These are phyloP conservation scores for Sitophilus oryzae DNA, from an alignment of 1,140 invertebrate genomes.

Conservation along the genomic window DNA sequence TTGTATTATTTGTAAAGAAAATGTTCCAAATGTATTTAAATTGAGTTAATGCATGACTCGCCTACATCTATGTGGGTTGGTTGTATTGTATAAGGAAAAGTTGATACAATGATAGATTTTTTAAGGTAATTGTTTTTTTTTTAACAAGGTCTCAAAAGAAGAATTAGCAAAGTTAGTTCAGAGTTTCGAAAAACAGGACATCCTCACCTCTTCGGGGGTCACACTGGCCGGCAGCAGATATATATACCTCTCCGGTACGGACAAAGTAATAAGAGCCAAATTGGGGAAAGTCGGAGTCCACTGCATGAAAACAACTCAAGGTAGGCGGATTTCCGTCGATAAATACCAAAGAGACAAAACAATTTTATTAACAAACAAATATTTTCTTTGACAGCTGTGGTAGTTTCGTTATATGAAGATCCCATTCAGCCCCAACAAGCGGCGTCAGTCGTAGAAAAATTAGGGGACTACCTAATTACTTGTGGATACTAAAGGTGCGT, in stretches of 20 bases:
- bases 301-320: slow-evolving; percentile 90
- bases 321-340: slow-evolving; percentile 49
- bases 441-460: slow-evolving; percentile 89
- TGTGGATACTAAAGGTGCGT: slow-evolving; percentile 78
- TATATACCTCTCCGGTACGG: slow-evolving; percentile 88
- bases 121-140: no score
- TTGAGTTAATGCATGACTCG: no score
- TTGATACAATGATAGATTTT: no score
- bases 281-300: slow-evolving; percentile 85
- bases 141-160: slow-evolving; percentile 88
- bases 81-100: no score
- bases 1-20: no score
- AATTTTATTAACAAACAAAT: not conserved
- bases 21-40: no score
- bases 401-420: slow-evolving; percentile 88
- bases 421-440: slow-evolving; percentile 91
- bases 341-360: no score
- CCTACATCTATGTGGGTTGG: no score
- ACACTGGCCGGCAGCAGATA: slow-evolving; percentile 84
- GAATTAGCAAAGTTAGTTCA: slow-evolving; percentile 79
- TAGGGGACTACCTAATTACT: slow-evolving; percentile 90
- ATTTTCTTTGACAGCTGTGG: slow-evolving; percentile 64
- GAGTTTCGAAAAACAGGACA: slow-evolving; percentile 79
- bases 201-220: slow-evolving; percentile 77
- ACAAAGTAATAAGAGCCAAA: slow-evolving; percentile 85